A percentile compares a stretch with the other conserved stretches of the same genome.
phyloP scores from a whole-genome alignment of 2,797 vertebrate genomes.

The Avahi laniger region DNA sequence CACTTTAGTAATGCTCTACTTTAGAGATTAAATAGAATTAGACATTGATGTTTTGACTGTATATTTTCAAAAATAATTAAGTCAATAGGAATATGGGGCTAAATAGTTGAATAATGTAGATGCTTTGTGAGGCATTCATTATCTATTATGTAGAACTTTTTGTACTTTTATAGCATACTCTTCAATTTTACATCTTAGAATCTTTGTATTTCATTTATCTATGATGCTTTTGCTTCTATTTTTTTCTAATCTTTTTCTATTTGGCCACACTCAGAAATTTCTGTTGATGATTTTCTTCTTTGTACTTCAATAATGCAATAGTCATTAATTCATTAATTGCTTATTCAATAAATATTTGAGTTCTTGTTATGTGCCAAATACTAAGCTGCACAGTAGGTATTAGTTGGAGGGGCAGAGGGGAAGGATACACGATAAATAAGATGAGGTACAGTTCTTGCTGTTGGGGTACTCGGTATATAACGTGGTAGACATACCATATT shows the following conservation, averaged over 20 bases:
- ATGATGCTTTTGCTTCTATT: neutral
- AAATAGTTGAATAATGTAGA: neutral
- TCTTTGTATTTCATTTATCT: conserved; percentile 17
- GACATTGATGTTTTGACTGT: neutral
- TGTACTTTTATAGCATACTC: neutral
- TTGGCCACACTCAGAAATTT: neutral
- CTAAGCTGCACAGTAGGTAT: neutral
- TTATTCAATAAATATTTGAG: neutral
- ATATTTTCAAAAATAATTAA: neutral
- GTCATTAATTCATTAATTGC: conserved; percentile 9
- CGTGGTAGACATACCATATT: neutral
- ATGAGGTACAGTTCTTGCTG: neutral
- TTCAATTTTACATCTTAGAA: neutral
- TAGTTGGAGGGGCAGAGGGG: neutral
- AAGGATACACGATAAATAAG: neutral
- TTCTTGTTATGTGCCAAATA: neutral
- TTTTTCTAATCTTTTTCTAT: conserved; percentile 5
- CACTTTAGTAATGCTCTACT: neutral
- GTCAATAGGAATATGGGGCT: neutral
- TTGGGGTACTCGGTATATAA: neutral
- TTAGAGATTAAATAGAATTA: conserved; percentile 10
- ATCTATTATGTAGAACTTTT: neutral
- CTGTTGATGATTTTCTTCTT: neutral
- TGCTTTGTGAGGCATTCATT: neutral
- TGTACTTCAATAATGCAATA: neutral